Evolutionary conservation across 37 sponge, comb jelly and placozoan species (phyloP), one percentile per base, ranked within the genome.

Genomic region (Halichondria panicea): DNA sequence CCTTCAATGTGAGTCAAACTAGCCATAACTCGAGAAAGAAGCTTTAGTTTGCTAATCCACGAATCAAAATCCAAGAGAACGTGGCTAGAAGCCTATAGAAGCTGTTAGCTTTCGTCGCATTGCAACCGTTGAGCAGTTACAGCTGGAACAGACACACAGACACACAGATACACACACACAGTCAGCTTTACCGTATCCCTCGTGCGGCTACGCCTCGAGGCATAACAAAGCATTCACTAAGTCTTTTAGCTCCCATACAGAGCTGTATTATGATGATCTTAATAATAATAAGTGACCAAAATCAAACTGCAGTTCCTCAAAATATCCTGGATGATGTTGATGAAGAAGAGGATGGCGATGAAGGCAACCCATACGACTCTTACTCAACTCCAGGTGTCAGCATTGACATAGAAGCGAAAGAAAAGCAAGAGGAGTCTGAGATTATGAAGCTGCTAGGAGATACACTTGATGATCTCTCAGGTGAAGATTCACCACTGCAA

Each of bases 381-480:
- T 61, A 75, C 63, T 35, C 78, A 33, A 50, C 24, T 25, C 67
- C 79, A 25, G 87, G 79, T 40, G 57, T 85, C 5, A 57, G 52
- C 27, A 65, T 31, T n/a, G 64, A 78, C 33, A 7, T 39, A 21
- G 55, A 62, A 33, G 70, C 40, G 6, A 53, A 55, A 55, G 3
- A 31, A 39, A 46, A 35, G 8, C 33, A 56, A 55, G 2, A 68
- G 19, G 55, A 79, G 21, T 68, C 79, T 39, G 69, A 54, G 57
- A 58, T 69, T n/a, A 34, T 27, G 9, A 55, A 77, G 55, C 64
- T 66, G 19, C 38, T 68, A 3, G 67, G 56, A 22, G 69, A 68
- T 32, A n/a, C 70, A 58, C 60, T 68, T 27, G 50, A 52, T n/a
- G 67, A 77, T 7, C 78, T 68, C 31, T 68, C 79, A 39, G 59